These are phyloP conservation scores for Macquaria ambigua DNA, from an alignment of 2,113 vertebrate genomes.

Conservation along the genomic window DNA sequence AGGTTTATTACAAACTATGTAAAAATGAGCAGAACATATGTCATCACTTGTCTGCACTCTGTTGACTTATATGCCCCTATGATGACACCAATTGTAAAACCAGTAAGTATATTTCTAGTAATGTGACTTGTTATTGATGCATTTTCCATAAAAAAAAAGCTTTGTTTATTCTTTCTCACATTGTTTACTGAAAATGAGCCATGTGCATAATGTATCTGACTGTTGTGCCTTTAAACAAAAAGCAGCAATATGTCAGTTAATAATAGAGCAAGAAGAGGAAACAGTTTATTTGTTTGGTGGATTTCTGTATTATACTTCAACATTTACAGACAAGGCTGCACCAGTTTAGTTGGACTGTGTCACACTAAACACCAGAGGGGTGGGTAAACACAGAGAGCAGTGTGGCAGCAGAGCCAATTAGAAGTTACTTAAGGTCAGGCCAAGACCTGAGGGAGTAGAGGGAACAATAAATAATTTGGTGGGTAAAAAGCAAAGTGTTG, in stretches of 20 bases:
- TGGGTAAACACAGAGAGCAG: constrained; percentile 54
- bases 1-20: background rate
- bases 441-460: constrained; percentile 77
- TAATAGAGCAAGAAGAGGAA: constrained; percentile 5
- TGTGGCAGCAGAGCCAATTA: constrained; percentile 79
- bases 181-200: background rate
- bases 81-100: background rate
- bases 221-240: constrained; percentile 15
- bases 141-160: background rate
- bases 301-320: constrained; percentile 19
- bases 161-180: background rate
- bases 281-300: constrained; percentile 19
- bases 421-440: constrained; percentile 85
- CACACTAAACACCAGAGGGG: constrained; percentile 52
- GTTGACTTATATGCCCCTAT: background rate
- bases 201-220: background rate
- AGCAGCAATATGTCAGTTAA: constrained; percentile 11
- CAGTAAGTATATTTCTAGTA: background rate
- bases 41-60: background rate
- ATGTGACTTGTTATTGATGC: background rate
- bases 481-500: constrained; percentile 88
- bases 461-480: constrained; percentile 90
- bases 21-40: background rate
- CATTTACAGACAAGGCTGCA: constrained; percentile 55
- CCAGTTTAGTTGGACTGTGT: constrained; percentile 58